Evolutionary conservation across 2,113 vertebrate species (phyloP).

Genomic region (Ptychochromis oligacanthus): DNA sequence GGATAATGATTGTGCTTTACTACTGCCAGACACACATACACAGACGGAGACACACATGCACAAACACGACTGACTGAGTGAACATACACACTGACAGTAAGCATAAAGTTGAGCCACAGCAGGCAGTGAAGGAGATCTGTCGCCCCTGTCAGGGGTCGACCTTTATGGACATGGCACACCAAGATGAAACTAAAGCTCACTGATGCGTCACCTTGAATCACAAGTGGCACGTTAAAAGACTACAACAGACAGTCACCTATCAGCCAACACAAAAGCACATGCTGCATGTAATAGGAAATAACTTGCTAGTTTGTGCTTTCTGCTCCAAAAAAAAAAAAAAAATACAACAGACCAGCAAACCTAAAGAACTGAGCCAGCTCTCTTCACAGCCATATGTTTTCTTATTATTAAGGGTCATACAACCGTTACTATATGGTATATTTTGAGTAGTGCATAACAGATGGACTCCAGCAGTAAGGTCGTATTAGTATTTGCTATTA

Average conservation of each 20-base stretch:
- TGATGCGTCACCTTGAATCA: slow-evolving; percentile 31
- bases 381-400: background rate
- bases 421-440: background rate
- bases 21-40: background rate
- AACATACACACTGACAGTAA: slow-evolving; percentile 40
- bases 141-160: background rate
- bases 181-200: slow-evolving; percentile 29
- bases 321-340: background rate
- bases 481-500: background rate
- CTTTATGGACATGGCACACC: slow-evolving; percentile 11
- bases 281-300: background rate
- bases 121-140: slow-evolving; percentile 37
- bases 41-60: background rate
- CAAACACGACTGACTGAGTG: slow-evolving; percentile 35
- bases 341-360: background rate
- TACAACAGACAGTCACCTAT: background rate
- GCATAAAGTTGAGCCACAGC: slow-evolving; percentile 47
- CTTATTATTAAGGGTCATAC: background rate
- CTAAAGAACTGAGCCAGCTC: background rate
- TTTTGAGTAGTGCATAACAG: background rate
- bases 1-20: slow-evolving; percentile 24
- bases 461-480: background rate
- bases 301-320: background rate
- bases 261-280: background rate
- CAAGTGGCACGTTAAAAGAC: slow-evolving; percentile 16